Percentiles rank a stretch among this genome's conserved stretches.
phyloP scores from a whole-genome alignment of 2,113 vertebrate species.

The Spea multiplicata region DNA sequence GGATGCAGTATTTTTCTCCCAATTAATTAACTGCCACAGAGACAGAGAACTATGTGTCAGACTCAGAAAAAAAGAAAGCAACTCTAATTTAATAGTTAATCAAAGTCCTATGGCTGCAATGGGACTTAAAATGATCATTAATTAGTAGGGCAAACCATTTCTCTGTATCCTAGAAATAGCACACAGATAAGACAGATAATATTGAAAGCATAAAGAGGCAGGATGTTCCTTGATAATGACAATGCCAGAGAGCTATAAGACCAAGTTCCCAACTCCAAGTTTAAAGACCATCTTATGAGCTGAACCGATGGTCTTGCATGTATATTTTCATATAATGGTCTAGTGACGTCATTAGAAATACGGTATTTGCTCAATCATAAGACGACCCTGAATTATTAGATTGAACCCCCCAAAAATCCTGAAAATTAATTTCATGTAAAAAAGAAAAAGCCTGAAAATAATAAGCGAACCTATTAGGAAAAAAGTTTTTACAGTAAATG shows the following conservation, averaged over 20 bases:
- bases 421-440: no score
- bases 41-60: constrained; percentile 68
- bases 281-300: no score
- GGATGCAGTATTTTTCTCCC: constrained; percentile 67
- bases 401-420: no score
- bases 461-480: no score
- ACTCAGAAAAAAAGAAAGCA: constrained; percentile 61
- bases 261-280: not conserved
- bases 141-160: constrained; percentile 75
- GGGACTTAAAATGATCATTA: constrained; percentile 72
- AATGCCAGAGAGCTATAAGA: constrained; percentile 2
- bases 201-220: constrained; percentile 31
- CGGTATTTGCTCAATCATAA: no score
- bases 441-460: no score
- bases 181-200: constrained; percentile 54
- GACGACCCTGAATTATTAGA: no score
- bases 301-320: no score
- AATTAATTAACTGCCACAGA: constrained; percentile 89
- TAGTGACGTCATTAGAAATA: no score
- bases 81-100: constrained; percentile 73
- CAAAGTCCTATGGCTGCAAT: constrained; percentile 72
- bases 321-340: no score
- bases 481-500: no score
- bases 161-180: constrained; percentile 71
- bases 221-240: constrained; percentile 6